These are phyloP conservation scores for Poecilobothrus nobilitatus DNA, from an alignment of 2,888 invertebrate genomes.

Conservation along the genomic window DNA sequence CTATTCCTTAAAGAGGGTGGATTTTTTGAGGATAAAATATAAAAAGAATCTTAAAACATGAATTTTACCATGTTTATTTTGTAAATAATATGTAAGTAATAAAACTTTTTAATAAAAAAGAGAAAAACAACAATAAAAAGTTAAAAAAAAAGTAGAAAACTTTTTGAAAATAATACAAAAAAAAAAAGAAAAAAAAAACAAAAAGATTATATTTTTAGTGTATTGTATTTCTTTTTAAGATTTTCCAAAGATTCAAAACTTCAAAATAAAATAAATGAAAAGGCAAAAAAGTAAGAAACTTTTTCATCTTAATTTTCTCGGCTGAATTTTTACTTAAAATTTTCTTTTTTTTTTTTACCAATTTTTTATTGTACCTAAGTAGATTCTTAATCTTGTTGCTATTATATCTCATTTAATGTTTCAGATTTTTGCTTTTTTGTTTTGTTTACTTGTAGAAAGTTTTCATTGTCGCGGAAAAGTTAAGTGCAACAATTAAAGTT, in stretches of 20 bases:
- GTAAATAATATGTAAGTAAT: conserved; percentile 6
- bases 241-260: neutral
- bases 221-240: neutral
- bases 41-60: neutral
- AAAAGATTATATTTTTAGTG: neutral
- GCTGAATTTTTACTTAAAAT: no score
- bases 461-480: conserved; percentile 2
- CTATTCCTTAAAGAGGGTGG: no score
- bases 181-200: neutral
- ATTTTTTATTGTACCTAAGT: no score
- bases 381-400: no score
- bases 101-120: neutral
- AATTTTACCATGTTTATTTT: conserved; percentile 3
- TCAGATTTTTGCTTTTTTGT: neutral
- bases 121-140: neutral
- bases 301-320: no score
- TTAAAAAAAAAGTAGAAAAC: neutral
- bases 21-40: no score
- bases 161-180: no score
- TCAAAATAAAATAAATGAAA: no score
- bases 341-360: no score
- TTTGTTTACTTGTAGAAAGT: neutral
- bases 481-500: conserved; percentile 3
- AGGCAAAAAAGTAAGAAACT: no score
- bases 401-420: neutral